Base-by-base conservation (phyloP, 2,888 invertebrate genomes). In the Belgica antarctica region DNA sequence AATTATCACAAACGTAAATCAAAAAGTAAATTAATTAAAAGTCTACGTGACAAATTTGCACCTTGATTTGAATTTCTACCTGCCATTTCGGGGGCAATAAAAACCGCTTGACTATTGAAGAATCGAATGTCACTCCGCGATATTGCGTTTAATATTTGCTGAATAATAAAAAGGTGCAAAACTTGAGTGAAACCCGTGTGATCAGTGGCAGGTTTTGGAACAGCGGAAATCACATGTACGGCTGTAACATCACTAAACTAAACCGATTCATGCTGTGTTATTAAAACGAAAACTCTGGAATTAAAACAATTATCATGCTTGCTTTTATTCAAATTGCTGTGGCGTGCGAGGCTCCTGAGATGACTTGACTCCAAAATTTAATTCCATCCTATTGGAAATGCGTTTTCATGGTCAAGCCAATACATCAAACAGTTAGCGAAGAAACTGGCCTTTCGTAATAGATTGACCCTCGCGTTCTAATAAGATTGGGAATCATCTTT, bases 381-480 rank as follows among this genome's bases (percentile, higher is more conserved):
- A n/a, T n/a, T n/a, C n/a, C n/a, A n/a, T n/a, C n/a, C n/a, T n/a
- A n/a, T n/a, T n/a, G n/a, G 41, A 12, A 41, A n/a, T 41, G 12
- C 2, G 15, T 41, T 34, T 41, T 41, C 41, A 41, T 41, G 41
- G 41, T 41, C 41, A 41, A 5, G 12, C 15, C 41, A 10, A n/a
- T 41, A 12, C n/a, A n/a, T n/a, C n/a, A n/a, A n/a, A n/a, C 10
- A 7, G 31, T 10, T 10, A 31, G 31, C 31, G 10, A 4, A 31
- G 10, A 41, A 41, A 15, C 12, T 41, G n/a, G 41, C 3, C 41
- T 41, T 41, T 12, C 41, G 41, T 41, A 41, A 41, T 41, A n/a
- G 41, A n/a, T 41, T 41, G 41, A n/a, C 41, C 41, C 15, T 41
- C 41, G 41, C 41, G n/a, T n/a, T n/a, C n/a, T n/a, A n/a, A n/a